A percentile compares a stretch with the other conserved stretches of the same genome.
Evolutionary conservation across 2,113 vertebrate genomes (phyloP).

Genomic region (Monarcha castaneiventris): DNA sequence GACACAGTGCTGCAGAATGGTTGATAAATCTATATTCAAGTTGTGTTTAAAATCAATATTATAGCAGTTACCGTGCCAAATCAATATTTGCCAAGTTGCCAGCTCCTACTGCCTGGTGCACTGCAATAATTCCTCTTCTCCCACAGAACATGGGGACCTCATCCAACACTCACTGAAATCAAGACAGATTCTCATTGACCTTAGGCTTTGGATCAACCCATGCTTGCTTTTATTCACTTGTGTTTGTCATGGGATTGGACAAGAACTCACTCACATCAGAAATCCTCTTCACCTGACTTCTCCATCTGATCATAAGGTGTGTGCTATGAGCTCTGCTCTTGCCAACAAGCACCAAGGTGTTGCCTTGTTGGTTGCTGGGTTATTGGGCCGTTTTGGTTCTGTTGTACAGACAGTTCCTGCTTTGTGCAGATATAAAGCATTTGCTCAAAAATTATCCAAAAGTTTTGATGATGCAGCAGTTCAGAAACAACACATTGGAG

Average conservation of each 20-base stretch:
- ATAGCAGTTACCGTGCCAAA: background rate
- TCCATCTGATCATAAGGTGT: rapidly evolving
- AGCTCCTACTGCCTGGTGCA: background rate
- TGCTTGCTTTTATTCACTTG: background rate
- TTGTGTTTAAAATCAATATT: conserved; percentile 23
- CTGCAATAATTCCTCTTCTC: background rate
- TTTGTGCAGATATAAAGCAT: background rate
- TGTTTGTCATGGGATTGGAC: background rate
- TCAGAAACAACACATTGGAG: background rate
- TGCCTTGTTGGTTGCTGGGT: background rate
- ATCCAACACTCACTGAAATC: background rate
- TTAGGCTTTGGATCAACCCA: background rate
- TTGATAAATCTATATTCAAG: conserved; percentile 40
- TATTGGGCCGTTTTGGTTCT: background rate
- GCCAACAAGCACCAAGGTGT: background rate
- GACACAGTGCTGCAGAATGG: background rate
- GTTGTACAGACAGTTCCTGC: background rate
- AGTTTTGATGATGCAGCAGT: background rate
- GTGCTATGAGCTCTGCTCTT: background rate
- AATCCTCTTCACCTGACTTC: background rate
- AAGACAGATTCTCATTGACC: background rate
- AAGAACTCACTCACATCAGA: background rate
- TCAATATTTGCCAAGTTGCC: conserved; percentile 4
- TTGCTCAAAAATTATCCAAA: background rate
- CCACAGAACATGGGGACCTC: background rate